Evolutionary conservation across 2,113 vertebrate genomes (phyloP), one percentile per base, ranked within the genome.

Genomic region (Poeciliopsis occidentalis): DNA sequence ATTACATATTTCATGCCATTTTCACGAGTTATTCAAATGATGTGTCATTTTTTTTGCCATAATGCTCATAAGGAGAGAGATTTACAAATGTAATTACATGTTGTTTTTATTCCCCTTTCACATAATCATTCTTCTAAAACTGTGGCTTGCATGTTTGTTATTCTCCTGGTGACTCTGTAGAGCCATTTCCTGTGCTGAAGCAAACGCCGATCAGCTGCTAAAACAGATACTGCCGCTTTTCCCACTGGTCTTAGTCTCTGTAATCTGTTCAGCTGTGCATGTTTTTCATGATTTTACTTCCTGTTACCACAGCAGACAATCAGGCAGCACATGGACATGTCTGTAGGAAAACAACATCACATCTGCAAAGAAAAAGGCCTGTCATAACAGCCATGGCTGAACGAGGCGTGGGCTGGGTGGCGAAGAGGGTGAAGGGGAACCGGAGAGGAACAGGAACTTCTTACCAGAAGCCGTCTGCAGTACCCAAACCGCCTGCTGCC

Each of bases 401-500:
- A 76, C 76, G 4, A n/a, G 51, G 51, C n/a, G 22, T n/a, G 51
- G 51, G 51, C 7, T 11, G 86, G 87, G 75, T 73, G 24, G 83
- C 67, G 12, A 71, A 82, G 64, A 75, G 78, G 47, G 73, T 71
- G 64, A 57, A 65, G 67, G 71, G 47, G 63, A 77, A 2, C 57
- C 24, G 67, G 73, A 69, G 76, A 39, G 66, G 37, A 81, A 71
- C 34, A 8, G 64, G 68, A 72, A 90, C 96, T 98, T 89, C 96
- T 98, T 89, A 99, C 98, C 96, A 99, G 89, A 68, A 99, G 94
- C 81, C 98, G 96, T 84, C 98, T 95, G 91, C 98, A 99, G 89
- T 99, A 99, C 60, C 98, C 98, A 72, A 99, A 99, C 76, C 98
- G 94, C 76, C 98, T 94, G 92, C 98, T 99, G 78, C 97, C 98